Evolutionary conservation across 2,888 invertebrate species (phyloP).

Genomic region (Aleiodes leptofemur): DNA sequence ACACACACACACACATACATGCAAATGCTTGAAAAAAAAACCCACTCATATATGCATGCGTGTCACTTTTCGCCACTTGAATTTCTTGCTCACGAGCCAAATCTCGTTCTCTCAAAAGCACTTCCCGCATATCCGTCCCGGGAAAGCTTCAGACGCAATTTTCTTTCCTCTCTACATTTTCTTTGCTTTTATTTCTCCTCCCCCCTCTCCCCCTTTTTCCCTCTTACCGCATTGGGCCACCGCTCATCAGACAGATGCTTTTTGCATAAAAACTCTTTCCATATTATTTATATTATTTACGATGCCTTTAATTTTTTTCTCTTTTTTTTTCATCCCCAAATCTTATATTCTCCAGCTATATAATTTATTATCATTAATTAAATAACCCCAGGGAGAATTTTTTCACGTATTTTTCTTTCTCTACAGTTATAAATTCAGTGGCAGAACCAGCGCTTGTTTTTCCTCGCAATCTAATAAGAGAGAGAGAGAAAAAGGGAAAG

Average conservation of each 20-base stretch:
- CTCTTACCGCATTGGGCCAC: slow-evolving; percentile 5
- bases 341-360: not conserved
- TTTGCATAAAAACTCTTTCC: slow-evolving; percentile 26
- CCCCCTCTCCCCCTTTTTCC: not conserved
- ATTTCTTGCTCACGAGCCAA: slow-evolving; percentile 28
- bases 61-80: slow-evolving; percentile 21
- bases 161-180: slow-evolving; percentile 2
- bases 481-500: too few relatives aligned
- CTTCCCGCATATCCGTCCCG: slow-evolving; percentile 16
- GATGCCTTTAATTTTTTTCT: not conserved
- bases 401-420: not conserved
- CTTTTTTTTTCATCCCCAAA: not conserved
- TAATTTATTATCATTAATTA: slow-evolving; percentile 34
- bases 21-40: not conserved
- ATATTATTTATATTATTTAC: slow-evolving; percentile 30
- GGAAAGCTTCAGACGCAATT: slow-evolving; percentile 33
- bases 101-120: slow-evolving; percentile 31
- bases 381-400: slow-evolving; percentile 26
- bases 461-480: not conserved
- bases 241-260: slow-evolving; percentile 34
- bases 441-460: not conserved
- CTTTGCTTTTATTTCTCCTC: not conserved
- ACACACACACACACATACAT: not conserved
- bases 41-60: slow-evolving; percentile 12
- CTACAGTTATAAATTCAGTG: too few relatives aligned